phyloP scores from a whole-genome alignment of 2,113 vertebrate genomes.

The Cryptomyrus ogoouensis region DNA sequence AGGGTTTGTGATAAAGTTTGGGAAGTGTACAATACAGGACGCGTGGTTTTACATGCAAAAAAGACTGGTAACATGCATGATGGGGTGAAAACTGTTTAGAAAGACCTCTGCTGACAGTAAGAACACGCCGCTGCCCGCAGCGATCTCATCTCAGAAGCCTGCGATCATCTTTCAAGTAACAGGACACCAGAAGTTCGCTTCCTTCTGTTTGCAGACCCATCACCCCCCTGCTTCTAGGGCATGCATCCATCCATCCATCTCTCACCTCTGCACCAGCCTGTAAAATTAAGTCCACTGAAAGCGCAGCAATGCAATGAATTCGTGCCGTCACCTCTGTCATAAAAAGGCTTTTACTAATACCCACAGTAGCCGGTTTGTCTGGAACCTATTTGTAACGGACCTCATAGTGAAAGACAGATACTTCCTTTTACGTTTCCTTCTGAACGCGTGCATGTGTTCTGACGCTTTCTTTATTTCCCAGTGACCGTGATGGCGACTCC shows the following conservation, averaged over 20 bases:
- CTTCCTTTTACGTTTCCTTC: not conserved
- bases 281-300: not conserved
- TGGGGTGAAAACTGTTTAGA: not conserved
- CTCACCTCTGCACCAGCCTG: not conserved
- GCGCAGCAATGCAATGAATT: not conserved
- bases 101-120: not conserved
- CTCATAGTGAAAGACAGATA: not conserved
- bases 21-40: not conserved
- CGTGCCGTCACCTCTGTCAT: not conserved
- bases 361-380: not conserved
- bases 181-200: slow-evolving; percentile 41
- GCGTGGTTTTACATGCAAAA: not conserved
- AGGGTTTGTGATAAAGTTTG: not conserved
- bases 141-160: not conserved
- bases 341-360: not conserved
- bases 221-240: not conserved
- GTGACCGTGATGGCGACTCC: slow-evolving; percentile 76
- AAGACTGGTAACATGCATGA: not conserved
- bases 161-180: slow-evolving; percentile 54
- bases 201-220: slow-evolving; percentile 24
- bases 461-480: slow-evolving; percentile 33
- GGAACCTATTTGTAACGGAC: not conserved
- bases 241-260: not conserved
- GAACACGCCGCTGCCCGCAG: not conserved
- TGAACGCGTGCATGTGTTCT: not conserved